Conservation (phyloP, 2,113 vertebrate genomes). For the Pyxicephalus adspersus region DNA sequence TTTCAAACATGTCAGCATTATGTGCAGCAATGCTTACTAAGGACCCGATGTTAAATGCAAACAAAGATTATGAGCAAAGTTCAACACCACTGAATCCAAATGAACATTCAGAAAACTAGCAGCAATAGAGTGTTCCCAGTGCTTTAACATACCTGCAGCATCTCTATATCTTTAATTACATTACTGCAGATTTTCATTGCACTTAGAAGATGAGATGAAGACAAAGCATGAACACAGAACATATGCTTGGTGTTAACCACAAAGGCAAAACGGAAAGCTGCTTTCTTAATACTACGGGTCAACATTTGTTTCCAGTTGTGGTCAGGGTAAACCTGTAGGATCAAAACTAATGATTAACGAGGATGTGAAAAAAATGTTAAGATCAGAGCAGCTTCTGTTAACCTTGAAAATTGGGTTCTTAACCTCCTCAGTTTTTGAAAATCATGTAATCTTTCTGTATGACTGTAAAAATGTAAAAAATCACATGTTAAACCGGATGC, state of each 20-base stretch:
- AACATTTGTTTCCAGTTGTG: slow-evolving; percentile 58
- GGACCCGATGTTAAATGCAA: no score
- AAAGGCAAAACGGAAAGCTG: slow-evolving; percentile 55
- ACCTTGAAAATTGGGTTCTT: slow-evolving; percentile 55
- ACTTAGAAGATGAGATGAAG: slow-evolving; percentile 77
- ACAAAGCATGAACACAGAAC: slow-evolving; percentile 77
- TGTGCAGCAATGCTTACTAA: no score
- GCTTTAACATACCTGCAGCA: slow-evolving; percentile 37
- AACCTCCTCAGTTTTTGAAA: slow-evolving; percentile 28
- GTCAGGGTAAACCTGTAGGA: slow-evolving; percentile 58
- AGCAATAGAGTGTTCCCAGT: neutral
- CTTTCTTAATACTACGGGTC: slow-evolving; percentile 56
- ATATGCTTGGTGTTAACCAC: slow-evolving; percentile 71
- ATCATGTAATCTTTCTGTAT: neutral
- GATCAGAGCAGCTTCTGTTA: slow-evolving; percentile 56
- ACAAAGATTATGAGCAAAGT: neutral
- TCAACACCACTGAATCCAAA: neutral
- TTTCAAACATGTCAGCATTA: no score
- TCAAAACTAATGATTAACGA: slow-evolving; percentile 59
- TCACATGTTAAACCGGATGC: neutral
- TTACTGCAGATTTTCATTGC: slow-evolving; percentile 70
- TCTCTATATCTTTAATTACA: slow-evolving; percentile 80
- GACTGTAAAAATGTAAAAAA: neutral
- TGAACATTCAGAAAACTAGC: neutral
- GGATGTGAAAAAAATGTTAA: slow-evolving; percentile 60